A percentile compares a stretch with the other conserved stretches of the same genome.
Evolutionary conservation across 1,140 invertebrate species (phyloP).

Genomic region (Steinernema feltiae): DNA sequence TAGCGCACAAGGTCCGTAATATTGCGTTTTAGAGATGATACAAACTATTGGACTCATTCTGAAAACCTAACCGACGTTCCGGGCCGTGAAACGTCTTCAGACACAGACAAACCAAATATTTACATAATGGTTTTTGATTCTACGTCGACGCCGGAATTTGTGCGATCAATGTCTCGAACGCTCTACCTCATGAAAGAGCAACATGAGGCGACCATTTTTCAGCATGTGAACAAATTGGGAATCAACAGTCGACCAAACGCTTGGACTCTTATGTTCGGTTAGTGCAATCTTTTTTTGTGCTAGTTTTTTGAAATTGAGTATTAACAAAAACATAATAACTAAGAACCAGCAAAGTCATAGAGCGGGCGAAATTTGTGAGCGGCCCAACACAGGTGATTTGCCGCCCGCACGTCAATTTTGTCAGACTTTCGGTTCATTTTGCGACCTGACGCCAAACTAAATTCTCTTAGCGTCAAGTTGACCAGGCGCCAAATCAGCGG

Average conservation of each 20-base stretch:
- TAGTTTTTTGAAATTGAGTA: too few species aligned
- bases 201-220: slow-evolving; percentile 27
- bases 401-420: too few species aligned
- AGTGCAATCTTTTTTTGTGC: too few species aligned
- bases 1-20: background rate
- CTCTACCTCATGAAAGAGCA: slow-evolving; percentile 23
- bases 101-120: background rate
- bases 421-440: too few species aligned
- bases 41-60: background rate
- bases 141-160: background rate
- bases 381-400: too few species aligned
- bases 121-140: background rate
- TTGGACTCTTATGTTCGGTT: slow-evolving; percentile 26
- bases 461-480: too few species aligned
- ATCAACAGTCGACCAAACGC: slow-evolving; percentile 33
- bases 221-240: slow-evolving; percentile 32
- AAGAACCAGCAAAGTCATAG: too few species aligned
- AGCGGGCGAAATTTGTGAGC: too few species aligned
- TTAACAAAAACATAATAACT: too few species aligned
- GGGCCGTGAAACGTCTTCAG: background rate
- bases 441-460: too few species aligned
- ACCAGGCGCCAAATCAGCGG: too few species aligned
- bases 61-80: background rate
- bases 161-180: slow-evolving; percentile 27
- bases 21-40: background rate